phyloP scores from a whole-genome alignment of 2,888 invertebrate genomes.

The Drosophila silvestris region DNA sequence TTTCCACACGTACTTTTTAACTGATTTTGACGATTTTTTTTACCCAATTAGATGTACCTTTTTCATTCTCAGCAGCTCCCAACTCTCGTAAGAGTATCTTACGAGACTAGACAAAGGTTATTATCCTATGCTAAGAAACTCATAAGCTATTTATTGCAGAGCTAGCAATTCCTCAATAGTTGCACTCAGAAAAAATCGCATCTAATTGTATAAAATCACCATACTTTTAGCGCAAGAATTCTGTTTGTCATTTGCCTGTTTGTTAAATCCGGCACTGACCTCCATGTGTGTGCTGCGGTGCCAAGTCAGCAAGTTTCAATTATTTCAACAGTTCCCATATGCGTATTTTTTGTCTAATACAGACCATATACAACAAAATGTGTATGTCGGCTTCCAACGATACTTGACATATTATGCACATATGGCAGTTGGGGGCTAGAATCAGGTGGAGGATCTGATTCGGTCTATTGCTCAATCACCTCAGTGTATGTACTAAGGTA shows the following conservation, averaged over 20 bases:
- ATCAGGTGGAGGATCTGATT: neutral
- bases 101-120: no score
- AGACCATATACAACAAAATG: neutral
- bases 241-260: constrained; percentile 63
- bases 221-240: neutral
- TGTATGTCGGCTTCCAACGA: neutral
- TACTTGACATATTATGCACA: neutral
- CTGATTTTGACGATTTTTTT: no score
- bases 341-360: constrained; percentile 12
- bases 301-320: constrained; percentile 60
- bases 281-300: constrained; percentile 43
- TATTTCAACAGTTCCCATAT: constrained; percentile 52
- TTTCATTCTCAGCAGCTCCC: neutral
- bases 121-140: no score
- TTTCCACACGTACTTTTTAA: no score
- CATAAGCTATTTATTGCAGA: neutral
- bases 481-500: neutral
- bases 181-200: neutral
- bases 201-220: neutral
- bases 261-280: constrained; percentile 16
- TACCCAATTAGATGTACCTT: no score
- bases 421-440: neutral
- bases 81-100: neutral
- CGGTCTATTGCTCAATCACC: neutral
- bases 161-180: neutral